phyloP scores from a whole-genome alignment of 1,140 invertebrate genomes.

The Sinonovacula constricta region DNA sequence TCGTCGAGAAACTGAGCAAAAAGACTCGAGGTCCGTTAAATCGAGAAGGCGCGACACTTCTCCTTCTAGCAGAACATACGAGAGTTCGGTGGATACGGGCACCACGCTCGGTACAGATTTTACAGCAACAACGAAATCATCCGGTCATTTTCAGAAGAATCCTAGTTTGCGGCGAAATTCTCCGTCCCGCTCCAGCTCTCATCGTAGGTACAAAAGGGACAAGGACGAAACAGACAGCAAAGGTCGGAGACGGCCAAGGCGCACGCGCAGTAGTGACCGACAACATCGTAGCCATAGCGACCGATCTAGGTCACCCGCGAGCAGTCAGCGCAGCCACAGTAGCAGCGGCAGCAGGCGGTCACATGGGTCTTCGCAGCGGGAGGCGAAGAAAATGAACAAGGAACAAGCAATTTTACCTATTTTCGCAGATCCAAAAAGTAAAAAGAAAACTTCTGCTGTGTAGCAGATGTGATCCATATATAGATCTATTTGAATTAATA shows the following conservation, averaged over 20 bases:
- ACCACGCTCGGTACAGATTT: slow-evolving; percentile 31
- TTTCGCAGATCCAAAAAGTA: slow-evolving; percentile 9
- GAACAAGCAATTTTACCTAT: slow-evolving; percentile 43
- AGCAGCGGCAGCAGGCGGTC: slow-evolving; percentile 15
- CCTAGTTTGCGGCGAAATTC: slow-evolving; percentile 49
- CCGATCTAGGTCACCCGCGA: slow-evolving; percentile 32
- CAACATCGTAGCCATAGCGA: neutral
- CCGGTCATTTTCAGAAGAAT: slow-evolving; percentile 32
- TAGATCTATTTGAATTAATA: too few species aligned
- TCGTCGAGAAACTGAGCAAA: slow-evolving; percentile 8
- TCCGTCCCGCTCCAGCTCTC: slow-evolving; percentile 36
- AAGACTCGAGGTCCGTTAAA: slow-evolving; percentile 16
- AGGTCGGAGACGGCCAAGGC: slow-evolving; percentile 34
- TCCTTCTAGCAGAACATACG: slow-evolving; percentile 37
- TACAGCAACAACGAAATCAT: slow-evolving; percentile 22
- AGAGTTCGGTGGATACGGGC: slow-evolving; percentile 38
- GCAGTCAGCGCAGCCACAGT: slow-evolving; percentile 22
- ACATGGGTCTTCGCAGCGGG: slow-evolving; percentile 15
- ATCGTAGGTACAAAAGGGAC: slow-evolving; percentile 36
- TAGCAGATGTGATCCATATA: too few species aligned
- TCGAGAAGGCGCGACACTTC: slow-evolving; percentile 27
- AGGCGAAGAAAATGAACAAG: slow-evolving; percentile 16
- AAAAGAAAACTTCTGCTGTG: slow-evolving; percentile 40
- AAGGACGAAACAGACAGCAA: slow-evolving; percentile 37
- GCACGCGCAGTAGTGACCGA: slow-evolving; percentile 30